These are phyloP conservation scores for Agelaius phoeniceus DNA, from an alignment of 2,113 vertebrate genomes.

Conservation along the genomic window DNA sequence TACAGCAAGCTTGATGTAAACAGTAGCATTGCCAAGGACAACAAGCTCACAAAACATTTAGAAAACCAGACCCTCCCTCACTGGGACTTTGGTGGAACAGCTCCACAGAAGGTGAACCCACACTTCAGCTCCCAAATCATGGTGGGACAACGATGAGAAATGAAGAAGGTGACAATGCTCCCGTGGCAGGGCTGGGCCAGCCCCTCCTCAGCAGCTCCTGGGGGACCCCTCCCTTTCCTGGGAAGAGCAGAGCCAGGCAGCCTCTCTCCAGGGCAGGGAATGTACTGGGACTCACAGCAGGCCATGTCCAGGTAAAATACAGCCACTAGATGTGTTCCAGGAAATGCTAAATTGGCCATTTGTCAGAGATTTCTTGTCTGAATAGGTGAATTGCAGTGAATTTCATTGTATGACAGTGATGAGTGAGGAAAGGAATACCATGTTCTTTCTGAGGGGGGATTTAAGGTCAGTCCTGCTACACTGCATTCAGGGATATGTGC, in stretches of 20 bases:
- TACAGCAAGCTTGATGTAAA: background rate
- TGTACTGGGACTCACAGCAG: no score
- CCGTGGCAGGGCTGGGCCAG: accelerated
- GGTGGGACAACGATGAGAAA: accelerated
- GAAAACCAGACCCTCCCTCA: accelerated
- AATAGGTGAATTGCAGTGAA: background rate
- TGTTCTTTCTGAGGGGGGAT: background rate
- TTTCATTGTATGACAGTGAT: background rate
- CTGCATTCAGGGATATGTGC: background rate
- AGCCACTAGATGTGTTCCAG: background rate
- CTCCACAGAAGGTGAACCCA: background rate
- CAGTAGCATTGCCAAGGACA: background rate
- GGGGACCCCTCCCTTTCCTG: no score
- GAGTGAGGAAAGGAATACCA: background rate
- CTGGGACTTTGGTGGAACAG: background rate
- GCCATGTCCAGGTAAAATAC: background rate
- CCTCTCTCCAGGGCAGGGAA: background rate
- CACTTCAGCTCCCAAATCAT: background rate
- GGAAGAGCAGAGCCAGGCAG: background rate
- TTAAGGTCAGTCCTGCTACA: background rate
- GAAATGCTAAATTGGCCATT: background rate
- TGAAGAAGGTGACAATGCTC: accelerated
- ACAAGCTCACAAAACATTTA: background rate
- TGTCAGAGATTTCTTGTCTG: background rate
- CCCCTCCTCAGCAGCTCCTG: accelerated